A percentile compares a stretch with the other conserved stretches of the same genome.
phyloP scores from a whole-genome alignment of 2,113 vertebrate species.

The Tachycineta bicolor region DNA sequence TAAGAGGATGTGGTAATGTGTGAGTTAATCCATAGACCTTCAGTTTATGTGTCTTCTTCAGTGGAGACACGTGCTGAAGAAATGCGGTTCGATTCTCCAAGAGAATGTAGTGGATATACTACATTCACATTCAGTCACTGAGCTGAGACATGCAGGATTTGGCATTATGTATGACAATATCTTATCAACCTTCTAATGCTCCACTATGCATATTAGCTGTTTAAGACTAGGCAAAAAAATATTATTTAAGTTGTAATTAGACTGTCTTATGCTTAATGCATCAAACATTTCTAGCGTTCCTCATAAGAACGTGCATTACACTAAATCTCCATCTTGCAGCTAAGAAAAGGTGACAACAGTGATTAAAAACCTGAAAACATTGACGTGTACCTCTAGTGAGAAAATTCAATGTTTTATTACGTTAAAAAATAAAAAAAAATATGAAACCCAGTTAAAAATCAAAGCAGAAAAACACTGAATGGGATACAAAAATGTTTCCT shows the following conservation, averaged over 20 bases:
- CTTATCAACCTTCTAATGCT: neutral
- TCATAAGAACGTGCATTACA: neutral
- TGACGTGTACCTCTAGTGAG: neutral
- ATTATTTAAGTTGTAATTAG: neutral
- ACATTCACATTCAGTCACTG: neutral
- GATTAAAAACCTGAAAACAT: neutral
- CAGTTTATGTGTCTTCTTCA: neutral
- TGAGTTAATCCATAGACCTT: neutral
- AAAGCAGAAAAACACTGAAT: neutral
- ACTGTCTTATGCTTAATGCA: neutral
- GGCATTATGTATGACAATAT: neutral
- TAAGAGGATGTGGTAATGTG: neutral
- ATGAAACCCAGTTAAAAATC: neutral
- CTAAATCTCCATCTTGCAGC: neutral
- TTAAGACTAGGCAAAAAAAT: neutral
- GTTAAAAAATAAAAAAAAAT: neutral
- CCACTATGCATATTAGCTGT: neutral
- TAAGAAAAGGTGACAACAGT: neutral
- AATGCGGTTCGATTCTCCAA: neutral
- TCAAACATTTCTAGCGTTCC: neutral
- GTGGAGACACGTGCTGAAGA: neutral
- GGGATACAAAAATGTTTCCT: neutral
- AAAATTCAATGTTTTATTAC: neutral
- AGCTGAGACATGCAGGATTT: neutral
- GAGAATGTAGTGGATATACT: neutral